Conservation (phyloP, 2,113 vertebrate species). For the Piprites chloris region DNA sequence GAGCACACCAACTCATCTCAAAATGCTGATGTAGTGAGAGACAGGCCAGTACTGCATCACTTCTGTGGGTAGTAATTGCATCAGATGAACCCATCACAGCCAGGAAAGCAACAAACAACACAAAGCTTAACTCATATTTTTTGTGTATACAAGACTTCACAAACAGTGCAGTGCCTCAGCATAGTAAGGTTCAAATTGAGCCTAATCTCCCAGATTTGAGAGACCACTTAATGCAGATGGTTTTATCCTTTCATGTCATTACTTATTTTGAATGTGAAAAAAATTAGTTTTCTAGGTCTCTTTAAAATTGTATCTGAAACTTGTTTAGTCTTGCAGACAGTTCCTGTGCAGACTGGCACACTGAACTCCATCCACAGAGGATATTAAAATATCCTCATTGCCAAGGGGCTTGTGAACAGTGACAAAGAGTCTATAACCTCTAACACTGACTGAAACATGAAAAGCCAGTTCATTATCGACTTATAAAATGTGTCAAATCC, state of each 20-base stretch:
- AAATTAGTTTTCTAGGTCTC: not conserved
- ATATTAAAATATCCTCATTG: not conserved
- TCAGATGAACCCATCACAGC: rapidly evolving
- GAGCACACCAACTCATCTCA: not conserved
- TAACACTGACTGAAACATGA: not conserved
- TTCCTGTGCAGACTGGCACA: not conserved
- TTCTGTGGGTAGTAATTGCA: not conserved
- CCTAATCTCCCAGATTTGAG: not conserved
- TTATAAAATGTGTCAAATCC: not conserved
- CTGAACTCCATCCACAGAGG: not conserved
- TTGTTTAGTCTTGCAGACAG: not conserved
- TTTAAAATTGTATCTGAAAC: not conserved
- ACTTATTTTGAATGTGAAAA: not conserved
- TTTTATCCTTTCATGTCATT: not conserved
- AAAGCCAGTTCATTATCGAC: not conserved
- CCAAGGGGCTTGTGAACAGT: not conserved
- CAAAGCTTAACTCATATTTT: not conserved
- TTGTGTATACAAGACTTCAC: not conserved
- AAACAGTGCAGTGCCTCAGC: not conserved
- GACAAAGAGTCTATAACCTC: not conserved
- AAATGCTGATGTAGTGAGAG: not conserved
- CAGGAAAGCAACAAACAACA: not conserved
- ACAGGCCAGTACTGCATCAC: not conserved
- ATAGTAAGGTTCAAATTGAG: not conserved
- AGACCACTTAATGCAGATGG: not conserved